A percentile compares a stretch with the other conserved stretches of the same genome.
Evolutionary conservation across 2,113 vertebrate species (phyloP).

Genomic region (Pluvianellus socialis): DNA sequence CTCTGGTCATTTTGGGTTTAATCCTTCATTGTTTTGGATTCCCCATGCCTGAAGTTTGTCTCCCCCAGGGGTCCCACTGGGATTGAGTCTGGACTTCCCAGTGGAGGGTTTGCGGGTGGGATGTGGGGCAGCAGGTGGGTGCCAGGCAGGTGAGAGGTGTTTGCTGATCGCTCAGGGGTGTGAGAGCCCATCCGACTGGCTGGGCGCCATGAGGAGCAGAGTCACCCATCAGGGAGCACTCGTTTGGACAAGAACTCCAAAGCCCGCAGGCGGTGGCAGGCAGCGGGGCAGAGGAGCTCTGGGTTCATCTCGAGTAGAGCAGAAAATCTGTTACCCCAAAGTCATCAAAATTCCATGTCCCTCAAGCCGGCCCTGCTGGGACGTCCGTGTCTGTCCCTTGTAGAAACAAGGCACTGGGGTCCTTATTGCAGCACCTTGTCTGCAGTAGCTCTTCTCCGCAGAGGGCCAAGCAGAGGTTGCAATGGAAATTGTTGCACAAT

Average conservation of each 20-base stretch:
- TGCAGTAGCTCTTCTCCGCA: background rate
- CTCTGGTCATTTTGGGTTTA: background rate
- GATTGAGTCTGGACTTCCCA: background rate
- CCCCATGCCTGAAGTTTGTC: background rate
- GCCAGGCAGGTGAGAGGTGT: rapidly evolving
- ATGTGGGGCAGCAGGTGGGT: background rate
- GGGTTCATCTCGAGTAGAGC: background rate
- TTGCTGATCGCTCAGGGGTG: background rate
- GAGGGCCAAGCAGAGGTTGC: background rate
- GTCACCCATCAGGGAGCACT: background rate
- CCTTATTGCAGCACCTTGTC: background rate
- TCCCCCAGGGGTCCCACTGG: background rate
- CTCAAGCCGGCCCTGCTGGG: background rate
- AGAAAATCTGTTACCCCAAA: background rate
- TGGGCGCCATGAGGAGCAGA: background rate
- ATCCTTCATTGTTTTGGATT: background rate
- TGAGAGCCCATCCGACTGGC: background rate
- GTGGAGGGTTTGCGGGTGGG: background rate
- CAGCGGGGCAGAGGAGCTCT: background rate
- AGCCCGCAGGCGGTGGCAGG: background rate
- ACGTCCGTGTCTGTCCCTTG: background rate
- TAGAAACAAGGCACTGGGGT: background rate
- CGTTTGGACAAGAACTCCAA: background rate
- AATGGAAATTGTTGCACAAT: background rate
- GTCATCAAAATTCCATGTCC: rapidly evolving